Conservation (phyloP, 2,113 vertebrate species). For the Daboia siamensis region DNA sequence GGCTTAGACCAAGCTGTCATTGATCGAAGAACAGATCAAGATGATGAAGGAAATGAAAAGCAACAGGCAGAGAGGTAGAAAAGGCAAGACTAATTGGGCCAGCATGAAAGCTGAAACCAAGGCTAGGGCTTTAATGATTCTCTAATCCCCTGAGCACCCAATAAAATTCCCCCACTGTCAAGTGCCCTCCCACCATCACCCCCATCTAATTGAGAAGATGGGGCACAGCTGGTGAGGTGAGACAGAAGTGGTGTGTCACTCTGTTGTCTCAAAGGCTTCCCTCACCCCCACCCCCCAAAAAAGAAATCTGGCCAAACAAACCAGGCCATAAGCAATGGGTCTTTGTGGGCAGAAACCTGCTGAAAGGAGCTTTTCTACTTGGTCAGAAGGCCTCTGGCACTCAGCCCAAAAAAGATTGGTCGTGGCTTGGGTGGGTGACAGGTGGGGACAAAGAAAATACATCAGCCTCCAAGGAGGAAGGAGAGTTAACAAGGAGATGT, state of each 20-base stretch:
- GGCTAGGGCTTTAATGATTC: slow-evolving; percentile 26
- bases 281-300: background rate
- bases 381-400: background rate
- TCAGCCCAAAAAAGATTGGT: background rate
- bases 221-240: slow-evolving; percentile 12
- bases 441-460: slow-evolving; percentile 6
- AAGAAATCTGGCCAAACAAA: background rate
- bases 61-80: background rate
- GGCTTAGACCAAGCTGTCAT: slow-evolving; percentile 3
- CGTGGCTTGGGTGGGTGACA: background rate
- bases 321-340: background rate
- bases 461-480: background rate
- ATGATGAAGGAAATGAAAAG: background rate
- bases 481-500: slow-evolving; percentile 18
- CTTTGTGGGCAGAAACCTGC: background rate
- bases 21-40: slow-evolving; percentile 1
- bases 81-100: slow-evolving; percentile 16
- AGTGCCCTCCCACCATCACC: background rate
- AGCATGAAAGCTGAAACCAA: background rate
- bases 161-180: slow-evolving; percentile 18
- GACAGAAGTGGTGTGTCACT: slow-evolving; percentile 11
- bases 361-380: background rate
- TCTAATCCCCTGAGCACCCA: background rate
- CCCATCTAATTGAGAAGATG: slow-evolving; percentile 21
- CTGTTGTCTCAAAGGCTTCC: background rate